These are phyloP conservation scores for Phalacrocorax brasilianus DNA, from an alignment of 2,113 vertebrate species.

Conservation along the genomic window DNA sequence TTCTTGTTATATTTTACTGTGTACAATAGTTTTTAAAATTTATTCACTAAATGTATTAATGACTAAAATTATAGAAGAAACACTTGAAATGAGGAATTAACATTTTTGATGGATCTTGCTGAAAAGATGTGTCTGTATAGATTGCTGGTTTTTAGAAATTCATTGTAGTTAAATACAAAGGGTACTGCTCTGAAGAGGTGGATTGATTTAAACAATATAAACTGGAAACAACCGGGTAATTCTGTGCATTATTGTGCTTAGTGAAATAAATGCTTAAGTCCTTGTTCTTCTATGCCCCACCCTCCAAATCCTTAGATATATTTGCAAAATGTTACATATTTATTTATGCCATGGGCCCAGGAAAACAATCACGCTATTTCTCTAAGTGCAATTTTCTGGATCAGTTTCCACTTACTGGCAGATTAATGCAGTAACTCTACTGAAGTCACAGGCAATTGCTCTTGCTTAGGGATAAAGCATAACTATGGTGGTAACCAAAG, in stretches of 20 bases:
- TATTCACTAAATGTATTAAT: background rate
- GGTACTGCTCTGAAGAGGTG: background rate
- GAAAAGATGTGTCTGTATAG: background rate
- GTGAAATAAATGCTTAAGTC: background rate
- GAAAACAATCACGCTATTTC: background rate
- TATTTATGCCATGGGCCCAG: background rate
- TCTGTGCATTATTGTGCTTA: background rate
- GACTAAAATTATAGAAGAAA: background rate
- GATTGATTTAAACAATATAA: background rate
- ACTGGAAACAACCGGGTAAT: background rate
- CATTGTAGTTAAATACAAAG: background rate
- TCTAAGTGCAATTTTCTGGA: background rate
- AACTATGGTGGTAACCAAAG: background rate
- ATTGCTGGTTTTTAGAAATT: background rate
- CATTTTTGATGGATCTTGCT: background rate
- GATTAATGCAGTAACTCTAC: background rate
- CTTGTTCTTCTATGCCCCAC: background rate
- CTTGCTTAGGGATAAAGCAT: background rate
- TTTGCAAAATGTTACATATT: background rate
- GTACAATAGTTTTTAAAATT: background rate
- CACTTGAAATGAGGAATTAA: background rate
- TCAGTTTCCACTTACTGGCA: background rate
- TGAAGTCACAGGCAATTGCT: background rate
- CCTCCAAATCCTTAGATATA: background rate
- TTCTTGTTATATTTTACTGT: background rate